Percentiles rank a stretch among this genome's conserved stretches.
Evolutionary conservation across 92 coral and sea anemone genomes (phyloP).

Genomic region (Heliopora coerulea): DNA sequence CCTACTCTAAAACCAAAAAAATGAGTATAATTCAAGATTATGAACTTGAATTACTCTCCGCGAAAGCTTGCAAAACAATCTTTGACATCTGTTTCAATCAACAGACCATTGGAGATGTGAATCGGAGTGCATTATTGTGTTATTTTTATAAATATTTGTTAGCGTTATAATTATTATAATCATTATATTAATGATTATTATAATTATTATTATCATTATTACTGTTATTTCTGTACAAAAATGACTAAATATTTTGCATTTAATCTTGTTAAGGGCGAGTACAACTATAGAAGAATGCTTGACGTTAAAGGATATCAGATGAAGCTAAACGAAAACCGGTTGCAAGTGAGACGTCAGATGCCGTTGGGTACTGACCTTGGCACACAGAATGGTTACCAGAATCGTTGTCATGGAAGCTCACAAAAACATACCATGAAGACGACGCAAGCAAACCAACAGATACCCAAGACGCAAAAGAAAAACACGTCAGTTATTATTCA

Average conservation of each 20-base stretch:
- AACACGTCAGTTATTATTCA: conserved; percentile 5
- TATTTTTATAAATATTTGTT: too few relatives aligned
- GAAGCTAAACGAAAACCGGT: conserved; percentile 22
- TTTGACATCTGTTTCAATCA: too few relatives aligned
- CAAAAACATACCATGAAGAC: background rate
- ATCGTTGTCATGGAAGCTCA: conserved; percentile 1
- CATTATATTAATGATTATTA: too few relatives aligned
- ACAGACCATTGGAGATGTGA: too few relatives aligned
- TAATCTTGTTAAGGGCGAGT: conserved; percentile 5
- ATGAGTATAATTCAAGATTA: too few relatives aligned
- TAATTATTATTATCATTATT: too few relatives aligned
- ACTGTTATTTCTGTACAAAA: too few relatives aligned
- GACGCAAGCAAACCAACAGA: background rate
- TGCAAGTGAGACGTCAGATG: background rate
- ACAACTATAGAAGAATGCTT: conserved; percentile 7
- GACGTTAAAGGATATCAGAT: conserved; percentile 34
- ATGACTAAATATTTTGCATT: background rate
- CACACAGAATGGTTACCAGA: background rate
- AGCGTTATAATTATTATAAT: too few relatives aligned
- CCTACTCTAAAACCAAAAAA: too few relatives aligned
- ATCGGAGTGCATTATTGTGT: too few relatives aligned
- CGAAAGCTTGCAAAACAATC: too few relatives aligned
- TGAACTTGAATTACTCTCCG: too few relatives aligned
- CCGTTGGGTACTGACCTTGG: background rate
- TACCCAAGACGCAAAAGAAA: background rate